Evolutionary conservation across 2,113 vertebrate genomes (phyloP), one percentile per base, ranked within the genome.

Genomic region (Zonotrichia leucophrys): DNA sequence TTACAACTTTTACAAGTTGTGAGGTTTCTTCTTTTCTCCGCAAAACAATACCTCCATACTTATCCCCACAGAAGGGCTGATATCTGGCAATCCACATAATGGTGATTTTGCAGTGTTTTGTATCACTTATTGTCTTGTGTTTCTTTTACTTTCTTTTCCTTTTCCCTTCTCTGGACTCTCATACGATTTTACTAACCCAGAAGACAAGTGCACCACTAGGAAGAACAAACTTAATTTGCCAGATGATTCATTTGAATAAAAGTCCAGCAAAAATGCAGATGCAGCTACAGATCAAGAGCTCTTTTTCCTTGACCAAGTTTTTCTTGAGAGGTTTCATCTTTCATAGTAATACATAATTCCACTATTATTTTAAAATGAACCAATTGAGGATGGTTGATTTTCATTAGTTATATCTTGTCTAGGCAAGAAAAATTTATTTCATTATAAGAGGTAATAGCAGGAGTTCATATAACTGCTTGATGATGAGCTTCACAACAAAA

Each of bases 301-400:
- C 5, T 82, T 87, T 58, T 55, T 50, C 44, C 20, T 74, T 82
- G 50, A 37, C 9, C 7, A 49, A 46, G 13, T 53, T 91, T 80
- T 82, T 2, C 21, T 30, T 1, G 0, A 67, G 44, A 44, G 1
- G 9, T 80, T 73, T 64, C 1, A 27, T 68, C 55, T 75, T 42
- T 23, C 46, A 3, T 72, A 64, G 25, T 58, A 59, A 35, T 31
- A 24, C 5, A 8, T 59, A 1, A 7, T n/a, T 58, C 14, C n/a
- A 37, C 12, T 41, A 37, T 50, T 86, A 80, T 62, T 62, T 28
- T 7, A 23, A 1, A 46, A 74, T 47, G 66, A 73, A 53, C 58
- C 10, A 15, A 0, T 33, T 33, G 28, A 4, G 2, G 1, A 49
- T 49, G 3, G 4, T 31, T 69, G 9, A 17, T 56, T 82, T 68